phyloP scores from a whole-genome alignment of 2,888 invertebrate genomes.

The Cephus sareptanus region DNA sequence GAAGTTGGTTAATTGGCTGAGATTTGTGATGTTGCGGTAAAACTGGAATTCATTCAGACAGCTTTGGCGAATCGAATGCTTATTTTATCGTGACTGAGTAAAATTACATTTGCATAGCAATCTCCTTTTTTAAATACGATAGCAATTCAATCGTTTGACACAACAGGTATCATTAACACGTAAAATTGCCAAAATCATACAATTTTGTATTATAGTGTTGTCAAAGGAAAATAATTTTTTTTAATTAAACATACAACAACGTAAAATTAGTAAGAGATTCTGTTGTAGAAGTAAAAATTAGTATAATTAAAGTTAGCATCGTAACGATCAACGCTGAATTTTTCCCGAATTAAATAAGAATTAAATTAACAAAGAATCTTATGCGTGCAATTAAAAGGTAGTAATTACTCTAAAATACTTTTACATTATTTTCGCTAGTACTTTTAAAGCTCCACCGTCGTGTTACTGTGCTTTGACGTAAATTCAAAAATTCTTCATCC shows the following conservation, averaged over 20 bases:
- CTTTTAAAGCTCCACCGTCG: neutral
- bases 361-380: neutral
- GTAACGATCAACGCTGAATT: neutral
- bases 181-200: neutral
- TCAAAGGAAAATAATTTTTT: neutral
- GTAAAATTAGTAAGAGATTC: neutral
- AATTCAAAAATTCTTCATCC: neutral
- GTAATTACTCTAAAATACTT: neutral
- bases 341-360: neutral
- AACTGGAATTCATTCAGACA: neutral
- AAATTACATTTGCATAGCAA: neutral
- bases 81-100: neutral
- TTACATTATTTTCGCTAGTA: neutral
- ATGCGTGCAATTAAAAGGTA: neutral
- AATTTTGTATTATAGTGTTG: neutral
- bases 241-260: neutral
- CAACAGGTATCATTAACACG: neutral
- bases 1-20: too few relatives aligned
- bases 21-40: too few relatives aligned
- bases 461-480: neutral
- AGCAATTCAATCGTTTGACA: neutral
- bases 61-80: neutral
- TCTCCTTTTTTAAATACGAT: neutral
- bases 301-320: neutral
- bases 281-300: neutral